phyloP scores from a whole-genome alignment of 2,113 vertebrate species.

The Zeus faber region DNA sequence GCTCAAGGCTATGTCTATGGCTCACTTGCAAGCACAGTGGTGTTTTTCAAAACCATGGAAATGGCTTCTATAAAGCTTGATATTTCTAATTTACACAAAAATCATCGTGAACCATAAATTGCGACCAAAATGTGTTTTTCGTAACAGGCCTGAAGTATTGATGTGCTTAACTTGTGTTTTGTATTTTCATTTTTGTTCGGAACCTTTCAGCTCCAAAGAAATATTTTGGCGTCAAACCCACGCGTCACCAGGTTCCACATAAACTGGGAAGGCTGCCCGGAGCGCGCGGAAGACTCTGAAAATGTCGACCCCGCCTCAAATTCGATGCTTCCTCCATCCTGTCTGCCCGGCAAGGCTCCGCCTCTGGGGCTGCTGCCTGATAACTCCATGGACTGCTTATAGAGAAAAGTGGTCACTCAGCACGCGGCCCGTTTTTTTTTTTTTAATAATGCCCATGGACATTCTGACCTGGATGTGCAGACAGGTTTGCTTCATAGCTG shows the following conservation, averaged over 20 bases:
- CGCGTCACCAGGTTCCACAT: conserved; percentile 91
- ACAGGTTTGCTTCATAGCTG: conserved; percentile 55
- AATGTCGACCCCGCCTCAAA: conserved; percentile 82
- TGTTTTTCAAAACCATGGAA: too few species aligned
- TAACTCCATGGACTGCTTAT: conserved; percentile 92
- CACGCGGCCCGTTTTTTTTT: conserved; percentile 21
- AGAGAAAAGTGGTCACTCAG: conserved; percentile 32
- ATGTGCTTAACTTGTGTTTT: too few species aligned
- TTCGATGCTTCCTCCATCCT: conserved; percentile 78
- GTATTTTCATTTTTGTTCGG: background rate
- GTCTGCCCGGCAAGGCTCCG: conserved; percentile 78
- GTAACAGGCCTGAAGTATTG: too few species aligned
- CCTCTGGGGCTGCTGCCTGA: conserved; percentile 81
- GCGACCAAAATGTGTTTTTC: too few species aligned
- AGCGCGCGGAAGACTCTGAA: conserved; percentile 84
- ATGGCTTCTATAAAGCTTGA: too few species aligned
- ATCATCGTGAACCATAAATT: too few species aligned
- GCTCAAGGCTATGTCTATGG: too few species aligned
- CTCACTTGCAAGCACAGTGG: too few species aligned
- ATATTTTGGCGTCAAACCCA: conserved; percentile 89
- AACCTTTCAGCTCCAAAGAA: conserved; percentile 82
- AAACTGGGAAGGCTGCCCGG: conserved; percentile 86
- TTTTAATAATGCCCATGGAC: conserved; percentile 53
- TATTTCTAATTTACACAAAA: too few species aligned
- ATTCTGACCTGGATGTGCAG: conserved; percentile 47